These are phyloP conservation scores for Mylabris sibirica DNA, from an alignment of 2,888 invertebrate species.

Conservation along the genomic window DNA sequence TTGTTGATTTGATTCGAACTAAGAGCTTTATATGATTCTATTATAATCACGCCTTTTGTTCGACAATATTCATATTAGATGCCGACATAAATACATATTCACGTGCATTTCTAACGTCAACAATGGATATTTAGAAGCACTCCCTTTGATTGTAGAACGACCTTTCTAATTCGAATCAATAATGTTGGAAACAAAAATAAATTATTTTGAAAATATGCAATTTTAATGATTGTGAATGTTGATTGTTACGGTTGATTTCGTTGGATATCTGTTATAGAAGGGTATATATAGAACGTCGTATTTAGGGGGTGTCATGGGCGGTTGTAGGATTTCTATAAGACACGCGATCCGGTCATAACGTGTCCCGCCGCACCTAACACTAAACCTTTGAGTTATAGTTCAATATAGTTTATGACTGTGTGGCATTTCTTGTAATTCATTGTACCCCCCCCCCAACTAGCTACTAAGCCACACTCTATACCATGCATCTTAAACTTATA, in stretches of 20 bases:
- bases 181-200: background rate
- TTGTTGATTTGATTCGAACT: constrained; percentile 41
- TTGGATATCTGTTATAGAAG: constrained; percentile 2
- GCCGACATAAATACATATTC: constrained; percentile 51
- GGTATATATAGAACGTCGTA: constrained; percentile 22
- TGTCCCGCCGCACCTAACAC: constrained; percentile 47
- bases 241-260: constrained; percentile 1
- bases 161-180: background rate
- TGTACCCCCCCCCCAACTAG: constrained; percentile 50
- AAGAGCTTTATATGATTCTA: constrained; percentile 52
- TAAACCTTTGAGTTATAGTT: constrained; percentile 41
- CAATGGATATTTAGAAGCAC: constrained; percentile 54
- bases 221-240: background rate
- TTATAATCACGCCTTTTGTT: constrained; percentile 54
- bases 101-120: constrained; percentile 53
- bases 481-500: constrained; percentile 39
- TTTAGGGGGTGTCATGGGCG: constrained; percentile 34
- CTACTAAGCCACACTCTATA: no score
- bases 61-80: constrained; percentile 58
- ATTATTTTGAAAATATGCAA: background rate
- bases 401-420: constrained; percentile 38
- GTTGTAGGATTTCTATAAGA: constrained; percentile 23
- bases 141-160: background rate
- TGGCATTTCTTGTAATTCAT: constrained; percentile 51
- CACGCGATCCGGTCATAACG: constrained; percentile 49